Evolutionary conservation across 2,888 invertebrate genomes (phyloP), one percentile per base, ranked within the genome.

Genomic region (Girardia tigrina): DNA sequence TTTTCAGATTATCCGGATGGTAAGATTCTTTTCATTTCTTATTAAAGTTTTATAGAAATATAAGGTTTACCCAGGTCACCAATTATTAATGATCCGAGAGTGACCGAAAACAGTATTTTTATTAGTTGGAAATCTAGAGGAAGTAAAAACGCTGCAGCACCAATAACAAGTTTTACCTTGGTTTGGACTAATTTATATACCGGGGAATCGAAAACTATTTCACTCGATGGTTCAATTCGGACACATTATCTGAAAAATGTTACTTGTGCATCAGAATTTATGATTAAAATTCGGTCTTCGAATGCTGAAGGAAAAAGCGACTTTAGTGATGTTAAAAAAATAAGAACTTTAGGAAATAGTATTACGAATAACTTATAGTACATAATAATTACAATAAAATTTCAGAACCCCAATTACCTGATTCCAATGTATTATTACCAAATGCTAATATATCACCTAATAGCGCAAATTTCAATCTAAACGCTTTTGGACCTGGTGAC

Each of bases 61-160:
- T n/a, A 6, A 56, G 56, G 6, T 20, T 20, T n/a, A 56, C 56
- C 23, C 6, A 56, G n/a, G 23, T 23, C 56, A 6, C 56, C 56
- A n/a, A 8, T 56, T 8, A 56, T 56, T 56, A 2, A n/a, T 56
- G 56, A 56, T 16, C 2, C n/a, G 4, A 56, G 23, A 56, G n/a
- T n/a, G 56, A 56, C 56, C n/a, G 56, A 56, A n/a, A 56, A 56
- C n/a, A 56, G 56, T 56, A n/a, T 56, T 56, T 56, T 56, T 56
- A 56, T 56, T 20, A 56, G 2, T n/a, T 56, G 56, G 56, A 56
- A 56, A 56, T 56, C 56, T 56, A 23, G 56, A 6, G 56, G 56
- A 56, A 56, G 20, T n/a, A 56, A n/a, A 56, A 56, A 56, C 23
- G 23, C 23, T 56, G 56, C n/a, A 8, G 56, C 56, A 20, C 56